phyloP scores from a whole-genome alignment of 2,113 vertebrate genomes.

The Phycodurus eques region DNA sequence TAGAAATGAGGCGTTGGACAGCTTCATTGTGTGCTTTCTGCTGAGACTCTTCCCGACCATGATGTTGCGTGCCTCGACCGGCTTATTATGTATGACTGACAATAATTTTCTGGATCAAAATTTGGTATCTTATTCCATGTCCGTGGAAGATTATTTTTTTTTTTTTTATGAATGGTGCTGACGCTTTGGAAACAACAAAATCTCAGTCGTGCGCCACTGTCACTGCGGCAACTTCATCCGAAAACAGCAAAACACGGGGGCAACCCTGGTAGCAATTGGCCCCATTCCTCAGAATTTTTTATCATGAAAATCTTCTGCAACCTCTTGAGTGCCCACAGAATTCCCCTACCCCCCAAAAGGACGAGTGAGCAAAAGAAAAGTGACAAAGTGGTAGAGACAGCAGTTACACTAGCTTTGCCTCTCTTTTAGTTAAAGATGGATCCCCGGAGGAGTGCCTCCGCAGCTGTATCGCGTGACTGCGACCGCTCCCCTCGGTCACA shows the following conservation, averaged over 20 bases:
- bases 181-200: constrained; percentile 67
- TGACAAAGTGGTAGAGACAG: constrained; percentile 39
- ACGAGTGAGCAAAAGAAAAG: constrained; percentile 36
- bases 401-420: constrained; percentile 33
- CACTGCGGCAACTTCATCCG: constrained; percentile 66
- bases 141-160: constrained; percentile 23
- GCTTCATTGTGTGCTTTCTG: constrained; percentile 38
- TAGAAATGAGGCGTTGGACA: neutral
- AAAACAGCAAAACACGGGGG: constrained; percentile 68
- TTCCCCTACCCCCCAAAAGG: constrained; percentile 20
- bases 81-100: constrained; percentile 1
- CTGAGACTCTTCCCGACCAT: neutral
- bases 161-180: constrained; percentile 37
- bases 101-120: constrained; percentile 32
- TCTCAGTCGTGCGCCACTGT: constrained; percentile 40
- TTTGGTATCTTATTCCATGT: constrained; percentile 46
- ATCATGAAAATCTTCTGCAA: constrained; percentile 60
- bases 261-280: constrained; percentile 47
- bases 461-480: constrained; percentile 71
- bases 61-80: neutral
- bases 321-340: constrained; percentile 44
- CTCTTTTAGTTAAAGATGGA: constrained; percentile 63
- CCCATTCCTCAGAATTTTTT: constrained; percentile 43
- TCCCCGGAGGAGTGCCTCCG: constrained; percentile 67
- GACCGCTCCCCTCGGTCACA: constrained; percentile 66